Evolutionary conservation across 1,140 invertebrate genomes (phyloP), one percentile per base, ranked within the genome.

Genomic region (Camponotus vicinus): DNA sequence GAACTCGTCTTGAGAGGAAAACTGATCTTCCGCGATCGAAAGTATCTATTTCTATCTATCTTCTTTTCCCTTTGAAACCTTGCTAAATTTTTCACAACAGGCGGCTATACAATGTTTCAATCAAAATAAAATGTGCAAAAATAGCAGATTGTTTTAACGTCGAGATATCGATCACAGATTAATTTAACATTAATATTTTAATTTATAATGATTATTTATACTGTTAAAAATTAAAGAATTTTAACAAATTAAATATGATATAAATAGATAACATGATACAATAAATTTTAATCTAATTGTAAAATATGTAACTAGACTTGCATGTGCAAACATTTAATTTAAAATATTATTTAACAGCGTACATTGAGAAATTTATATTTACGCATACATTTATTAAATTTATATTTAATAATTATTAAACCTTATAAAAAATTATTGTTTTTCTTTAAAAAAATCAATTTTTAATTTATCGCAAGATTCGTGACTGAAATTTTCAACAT

Each of bases 11-110:
- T 66, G 78, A 80, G 66, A 70, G 37, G 45, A 70, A 21, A 80
- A 11, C 13, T 18, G 66, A 70, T 80, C 64, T 11, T 67, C 18
- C 49, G 78, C 66, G 49, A 52, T 70, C 27, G 34, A 57, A 70
- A 40, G 49, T 80, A 70, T 80, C 40, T 70, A 70, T 57, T 57
- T 80, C 34, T 80, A 70, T 55, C 21, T 27, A 55, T 57, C 42
- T 42, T 59, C 34, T 21, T 34, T 57, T 42, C 13, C 37, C 37
- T 57, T 70, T 21, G 9, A 70, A 70, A 57, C 70, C 21, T 21
- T 2, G 77, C 49, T 55, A 63, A 69, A 80, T 80, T 70, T 70
- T 80, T 69, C 63, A 80, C 42, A 69, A 70, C 7, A 42, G 34
- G 32, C 34, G 27, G 32, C 11, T 63, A n/a, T 27, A 64, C 21